Base-by-base conservation (phyloP, 2,888 invertebrate genomes). In the Diplolepis rosae region DNA sequence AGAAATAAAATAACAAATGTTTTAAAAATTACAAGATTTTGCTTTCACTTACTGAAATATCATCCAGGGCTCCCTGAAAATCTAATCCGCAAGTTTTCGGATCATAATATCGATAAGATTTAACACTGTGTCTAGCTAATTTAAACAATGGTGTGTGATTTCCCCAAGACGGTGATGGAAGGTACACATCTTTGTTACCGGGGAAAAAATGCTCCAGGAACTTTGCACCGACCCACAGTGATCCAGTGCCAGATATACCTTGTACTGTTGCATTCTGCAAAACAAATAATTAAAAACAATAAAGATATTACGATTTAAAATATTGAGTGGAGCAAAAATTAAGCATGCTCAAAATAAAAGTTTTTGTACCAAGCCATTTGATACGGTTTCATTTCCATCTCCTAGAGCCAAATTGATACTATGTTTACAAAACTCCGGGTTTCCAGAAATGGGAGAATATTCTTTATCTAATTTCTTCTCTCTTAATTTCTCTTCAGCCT, bases 211-310 rank as follows among this genome's bases (percentile, higher is more conserved):
- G 93, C 69, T 93, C 93, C 73, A 98, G 90, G 89, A 98, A 99
- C 74, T 94, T 95, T 48, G 95, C 94, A 30, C 98, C 99, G 65
- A 99, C 92, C 71, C 97, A 92, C n/a, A 99, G 91, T 1, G 99
- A 95, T 15, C 99, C 99, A 13, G 99, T 99, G 68, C 99, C 99
- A 77, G 98, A 98, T 74, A 99, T 93, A n/a, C 95, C 93, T 92
- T 97, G 93, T 4, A 91, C 90, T 24, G 94, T 94, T 7, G 91
- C 91, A 88, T 92, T 93, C 93, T 93, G 87, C 28, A 86, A 85
- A 75, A 74, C n/a, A n/a, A n/a, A n/a, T n/a, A n/a, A n/a, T n/a
- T n/a, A n/a, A n/a, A n/a, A n/a, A n/a, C n/a, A n/a, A n/a, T n/a
- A n/a, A n/a, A n/a, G n/a, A n/a, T n/a, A n/a, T n/a, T n/a, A n/a